Conservation (phyloP, 2,888 invertebrate species). For the Megamerina dolium region DNA sequence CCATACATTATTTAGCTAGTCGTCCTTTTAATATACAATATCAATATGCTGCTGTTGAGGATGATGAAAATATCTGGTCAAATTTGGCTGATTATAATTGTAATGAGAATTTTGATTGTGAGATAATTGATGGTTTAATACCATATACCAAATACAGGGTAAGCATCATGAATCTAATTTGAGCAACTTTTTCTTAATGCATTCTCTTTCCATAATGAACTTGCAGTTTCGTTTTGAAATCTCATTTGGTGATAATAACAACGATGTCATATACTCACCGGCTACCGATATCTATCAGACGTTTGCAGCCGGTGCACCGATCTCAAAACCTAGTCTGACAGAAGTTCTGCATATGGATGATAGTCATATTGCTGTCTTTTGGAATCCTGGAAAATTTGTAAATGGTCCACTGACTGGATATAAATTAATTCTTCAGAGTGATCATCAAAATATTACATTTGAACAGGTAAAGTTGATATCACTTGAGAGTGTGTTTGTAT, state of each 20-base stretch:
- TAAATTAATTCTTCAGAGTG: slow-evolving; percentile 61
- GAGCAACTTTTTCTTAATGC: too few species aligned
- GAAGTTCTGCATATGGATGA: slow-evolving; percentile 74
- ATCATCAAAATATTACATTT: slow-evolving; percentile 54
- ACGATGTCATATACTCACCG: slow-evolving; percentile 65
- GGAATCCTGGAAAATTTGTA: slow-evolving; percentile 80
- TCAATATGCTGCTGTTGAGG: slow-evolving; percentile 29
- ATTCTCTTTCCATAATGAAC: neutral
- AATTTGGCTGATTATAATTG: slow-evolving; percentile 55
- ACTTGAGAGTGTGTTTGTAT: neutral
- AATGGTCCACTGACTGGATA: slow-evolving; percentile 86
- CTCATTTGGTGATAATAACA: slow-evolving; percentile 63
- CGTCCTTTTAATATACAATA: slow-evolving; percentile 40
- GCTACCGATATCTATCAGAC: slow-evolving; percentile 74
- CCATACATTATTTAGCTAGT: slow-evolving; percentile 33
- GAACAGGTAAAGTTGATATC: slow-evolving; percentile 55
- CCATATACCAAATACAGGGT: slow-evolving; percentile 89
- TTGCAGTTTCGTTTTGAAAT: slow-evolving; percentile 80
- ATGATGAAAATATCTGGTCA: slow-evolving; percentile 64
- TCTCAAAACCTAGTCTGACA: slow-evolving; percentile 69
- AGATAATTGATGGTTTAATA: slow-evolving; percentile 65
- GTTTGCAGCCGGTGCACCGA: slow-evolving; percentile 64
- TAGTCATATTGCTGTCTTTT: slow-evolving; percentile 76
- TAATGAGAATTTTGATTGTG: slow-evolving; percentile 57
- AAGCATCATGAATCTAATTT: too few species aligned